Conservation (phyloP, 2,888 invertebrate genomes). For the Chrysopilus asiliformis region DNA sequence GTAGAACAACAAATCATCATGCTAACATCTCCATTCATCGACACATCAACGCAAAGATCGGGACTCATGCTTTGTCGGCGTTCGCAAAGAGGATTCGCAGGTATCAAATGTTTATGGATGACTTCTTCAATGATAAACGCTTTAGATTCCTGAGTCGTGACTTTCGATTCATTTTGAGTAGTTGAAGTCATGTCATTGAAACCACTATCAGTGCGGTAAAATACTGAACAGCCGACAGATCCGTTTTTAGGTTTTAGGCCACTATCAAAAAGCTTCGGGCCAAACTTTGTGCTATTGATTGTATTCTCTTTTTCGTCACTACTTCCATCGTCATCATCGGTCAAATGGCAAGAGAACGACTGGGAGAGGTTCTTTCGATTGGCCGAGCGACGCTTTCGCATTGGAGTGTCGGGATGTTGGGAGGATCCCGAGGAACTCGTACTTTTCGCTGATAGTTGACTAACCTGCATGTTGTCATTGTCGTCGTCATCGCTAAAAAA, state of each 20-base stretch:
- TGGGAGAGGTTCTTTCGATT: constrained; percentile 34
- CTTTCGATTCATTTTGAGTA: constrained; percentile 9
- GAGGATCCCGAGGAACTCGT: constrained; percentile 16
- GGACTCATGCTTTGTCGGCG: too few species aligned
- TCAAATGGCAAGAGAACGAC: constrained; percentile 26
- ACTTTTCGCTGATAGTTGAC: constrained; percentile 22
- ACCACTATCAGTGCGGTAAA: constrained; percentile 32
- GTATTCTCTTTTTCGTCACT: constrained; percentile 1
- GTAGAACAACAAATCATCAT: too few species aligned
- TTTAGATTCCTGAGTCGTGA: too few species aligned
- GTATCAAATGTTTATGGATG: too few species aligned
- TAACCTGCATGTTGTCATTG: constrained; percentile 27
- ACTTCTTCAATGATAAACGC: too few species aligned
- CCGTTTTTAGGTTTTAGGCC: too few species aligned
- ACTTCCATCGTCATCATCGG: constrained; percentile 15
- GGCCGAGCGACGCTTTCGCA: constrained; percentile 26
- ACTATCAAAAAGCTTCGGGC: constrained; percentile 2
- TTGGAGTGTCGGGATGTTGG: constrained; percentile 25
- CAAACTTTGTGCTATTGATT: not conserved
- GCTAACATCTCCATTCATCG: too few species aligned
- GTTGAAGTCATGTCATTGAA: constrained; percentile 32
- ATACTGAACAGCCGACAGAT: constrained; percentile 12
- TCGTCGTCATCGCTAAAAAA: constrained; percentile 13
- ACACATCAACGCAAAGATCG: too few species aligned
- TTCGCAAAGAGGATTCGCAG: too few species aligned